These are phyloP conservation scores for Rhagium mordax DNA, from an alignment of 2,888 invertebrate genomes.

Conservation along the genomic window DNA sequence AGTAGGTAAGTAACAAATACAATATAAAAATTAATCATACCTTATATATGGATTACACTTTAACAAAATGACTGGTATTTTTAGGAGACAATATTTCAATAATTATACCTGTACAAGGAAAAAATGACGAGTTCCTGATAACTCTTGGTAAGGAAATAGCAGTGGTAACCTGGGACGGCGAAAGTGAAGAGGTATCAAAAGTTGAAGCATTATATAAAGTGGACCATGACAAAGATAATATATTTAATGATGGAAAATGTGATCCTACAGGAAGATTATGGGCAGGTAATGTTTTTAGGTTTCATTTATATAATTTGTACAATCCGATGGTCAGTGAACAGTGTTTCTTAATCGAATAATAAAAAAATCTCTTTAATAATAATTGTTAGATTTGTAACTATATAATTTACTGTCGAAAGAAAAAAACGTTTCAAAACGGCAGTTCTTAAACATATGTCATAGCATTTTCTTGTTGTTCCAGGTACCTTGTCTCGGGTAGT, in stretches of 20 bases:
- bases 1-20: constrained; percentile 48
- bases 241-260: constrained; percentile 87
- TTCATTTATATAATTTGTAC: too few relatives aligned
- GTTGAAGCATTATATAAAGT: constrained; percentile 73
- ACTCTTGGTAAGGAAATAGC: constrained; percentile 73
- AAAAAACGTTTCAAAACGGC: too few relatives aligned
- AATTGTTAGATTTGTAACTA: too few relatives aligned
- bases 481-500: background rate
- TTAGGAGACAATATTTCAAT: constrained; percentile 65
- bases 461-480: background rate
- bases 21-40: background rate
- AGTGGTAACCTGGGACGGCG: constrained; percentile 79
- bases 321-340: too few relatives aligned
- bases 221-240: constrained; percentile 71
- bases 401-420: too few relatives aligned
- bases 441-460: too few relatives aligned
- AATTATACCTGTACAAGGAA: constrained; percentile 74
- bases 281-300: constrained; percentile 65
- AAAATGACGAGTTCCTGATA: constrained; percentile 76
- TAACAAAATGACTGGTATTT: too few relatives aligned
- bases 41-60: too few relatives aligned
- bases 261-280: constrained; percentile 84
- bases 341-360: too few relatives aligned
- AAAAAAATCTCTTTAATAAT: too few relatives aligned
- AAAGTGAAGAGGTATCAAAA: constrained; percentile 66